Base-by-base conservation (phyloP, 2,888 invertebrate species). In the Cephus pulcher region DNA sequence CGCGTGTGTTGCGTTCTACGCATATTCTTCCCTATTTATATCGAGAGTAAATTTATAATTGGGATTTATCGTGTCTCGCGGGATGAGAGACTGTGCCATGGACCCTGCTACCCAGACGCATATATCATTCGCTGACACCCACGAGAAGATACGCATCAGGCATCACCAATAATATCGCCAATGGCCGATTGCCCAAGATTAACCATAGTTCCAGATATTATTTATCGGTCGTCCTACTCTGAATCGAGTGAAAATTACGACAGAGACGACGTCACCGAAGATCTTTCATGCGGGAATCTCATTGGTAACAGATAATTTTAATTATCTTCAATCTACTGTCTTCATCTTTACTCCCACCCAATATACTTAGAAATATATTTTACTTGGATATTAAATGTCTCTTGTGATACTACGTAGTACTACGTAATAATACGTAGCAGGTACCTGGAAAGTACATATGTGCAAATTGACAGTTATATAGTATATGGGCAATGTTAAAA, bases 1-100 rank as follows among this genome's bases (percentile, higher is more conserved):
- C 56, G 23, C 23, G 56, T 9, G 23, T 15, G 71, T 1, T 33
- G 34, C 71, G 33, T 71, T 32, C 71, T 71, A 71, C 71, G 71
- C 71, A 71, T 71, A 37, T 35, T 34, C 37, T 35, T 23, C 15
- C 75, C 75, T 35, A 76, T 32, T 73, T 76, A 76, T 76, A 76
- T 73, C 76, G 76, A 37, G 76, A 76, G 71, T 30, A 73, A 76
- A 76, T 76, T 76, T 73, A 76, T 37, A 71, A 76, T 32, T 32
- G 35, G 71, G 71, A 73, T 73, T 73, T 40, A 76, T 37, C 15
- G 34, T 37, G 35, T 74, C 74, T 74, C 35, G 15, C 73, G 73
- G 73, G 32, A 34, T 23, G 73, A 23, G 11, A 34, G 73, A 73
- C 15, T 73, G 33, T 33, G 34, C 30, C 34, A 15, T 56, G 73